Base-by-base conservation (phyloP, 2,888 invertebrate species). In the Philaethria dido region DNA sequence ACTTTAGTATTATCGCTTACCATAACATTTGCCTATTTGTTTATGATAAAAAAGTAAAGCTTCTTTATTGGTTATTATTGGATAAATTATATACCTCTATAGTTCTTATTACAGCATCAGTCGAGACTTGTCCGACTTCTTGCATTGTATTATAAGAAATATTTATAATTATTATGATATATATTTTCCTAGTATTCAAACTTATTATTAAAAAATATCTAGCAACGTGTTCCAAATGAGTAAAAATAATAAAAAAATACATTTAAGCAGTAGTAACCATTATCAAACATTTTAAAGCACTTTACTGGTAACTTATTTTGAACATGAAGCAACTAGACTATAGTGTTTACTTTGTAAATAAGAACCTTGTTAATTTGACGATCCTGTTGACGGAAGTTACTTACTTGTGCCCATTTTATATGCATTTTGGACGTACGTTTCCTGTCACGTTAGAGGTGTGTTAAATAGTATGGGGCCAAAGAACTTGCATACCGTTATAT, bases 381-480 rank as follows among this genome's bases (percentile, higher is more conserved):
- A 64, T 69, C 66, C 69, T 67, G 72, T 72, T 74, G 73, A 74
- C 70, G 74, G 75, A 75, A 73, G 72, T 70, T 64, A 69, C 71
- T 68, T 69, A 68, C 45, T 62, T 62, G 66, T 68, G 69, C 62
- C 52, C 66, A 64, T 64, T 68, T 61, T 68, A 68, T 69, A 71
- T 67, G 70, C 71, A 68, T 72, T 74, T 74, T 66, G 62, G 67
- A 68, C 62, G 39, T 67, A 60, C 64, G 64, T 68, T 76, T 75
- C 75, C 76, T 73, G 77, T 78, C 75, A 74, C 76, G 74, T 75
- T 57, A 66, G 63, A 71, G 62, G 64, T 45, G 62, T 71, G 72
- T 75, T 73, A 70, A 74, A 72, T 71, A 71, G 72, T 70, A 33
- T 25, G 63, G 66, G 63, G 66, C 61, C 69, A 60, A 48, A 66